Evolutionary conservation across 2,113 vertebrate genomes (phyloP).

Genomic region (Hystrix cristata): DNA sequence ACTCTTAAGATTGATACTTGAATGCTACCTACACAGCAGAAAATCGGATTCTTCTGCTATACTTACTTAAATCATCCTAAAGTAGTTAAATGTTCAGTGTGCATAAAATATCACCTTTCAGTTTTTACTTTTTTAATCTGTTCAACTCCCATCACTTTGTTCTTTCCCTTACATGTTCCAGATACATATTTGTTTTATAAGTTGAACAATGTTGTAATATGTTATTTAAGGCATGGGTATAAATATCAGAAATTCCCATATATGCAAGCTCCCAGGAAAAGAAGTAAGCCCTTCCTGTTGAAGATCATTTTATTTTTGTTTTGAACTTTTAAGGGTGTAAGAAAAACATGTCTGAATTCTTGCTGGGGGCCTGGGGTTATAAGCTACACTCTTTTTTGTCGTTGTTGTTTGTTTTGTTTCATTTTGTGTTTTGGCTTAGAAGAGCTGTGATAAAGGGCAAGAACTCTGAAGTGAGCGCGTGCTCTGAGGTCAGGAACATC

Average conservation of each 20-base stretch:
- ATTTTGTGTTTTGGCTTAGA: neutral
- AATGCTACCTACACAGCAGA: neutral
- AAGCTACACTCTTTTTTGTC: neutral
- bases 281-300: neutral
- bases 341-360: slow-evolving; percentile 30
- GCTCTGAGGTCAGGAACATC: neutral
- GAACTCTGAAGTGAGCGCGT: neutral
- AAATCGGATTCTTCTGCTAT: neutral
- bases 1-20: neutral
- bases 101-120: neutral
- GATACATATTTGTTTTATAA: neutral
- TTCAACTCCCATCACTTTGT: neutral
- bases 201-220: neutral
- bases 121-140: neutral
- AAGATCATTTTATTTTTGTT: slow-evolving; percentile 26
- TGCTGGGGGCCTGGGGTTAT: neutral
- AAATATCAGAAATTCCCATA: neutral
- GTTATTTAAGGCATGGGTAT: neutral
- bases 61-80: neutral
- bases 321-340: slow-evolving; percentile 8
- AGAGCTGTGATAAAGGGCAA: neutral
- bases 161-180: neutral
- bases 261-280: neutral
- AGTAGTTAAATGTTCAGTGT: neutral
- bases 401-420: too few species aligned